phyloP scores from a whole-genome alignment of 2,113 vertebrate species.

The Heloderma charlesbogerti region DNA sequence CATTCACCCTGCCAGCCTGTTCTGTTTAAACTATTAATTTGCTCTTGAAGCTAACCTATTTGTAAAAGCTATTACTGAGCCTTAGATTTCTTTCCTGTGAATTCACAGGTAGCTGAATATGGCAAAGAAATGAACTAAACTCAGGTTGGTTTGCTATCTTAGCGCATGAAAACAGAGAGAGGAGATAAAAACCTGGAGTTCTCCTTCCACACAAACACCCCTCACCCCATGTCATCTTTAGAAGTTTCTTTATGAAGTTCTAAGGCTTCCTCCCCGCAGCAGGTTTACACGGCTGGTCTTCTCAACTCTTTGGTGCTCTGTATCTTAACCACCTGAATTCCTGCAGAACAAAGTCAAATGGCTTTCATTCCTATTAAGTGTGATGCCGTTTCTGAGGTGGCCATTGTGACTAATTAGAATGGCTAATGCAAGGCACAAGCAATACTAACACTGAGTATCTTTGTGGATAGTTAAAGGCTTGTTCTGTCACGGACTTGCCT shows the following conservation, averaged over 20 bases:
- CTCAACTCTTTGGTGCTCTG: background rate
- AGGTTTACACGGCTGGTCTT: accelerated
- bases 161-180: background rate
- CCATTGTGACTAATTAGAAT: background rate
- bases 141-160: background rate
- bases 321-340: conserved; percentile 7
- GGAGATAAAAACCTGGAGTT: conserved; percentile 9
- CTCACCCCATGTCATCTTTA: background rate
- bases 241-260: conserved; percentile 25
- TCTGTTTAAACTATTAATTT: conserved; percentile 4
- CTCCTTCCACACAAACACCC: background rate
- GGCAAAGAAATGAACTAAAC: conserved; percentile 28
- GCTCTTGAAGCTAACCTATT: conserved; percentile 13
- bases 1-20: background rate
- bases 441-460: background rate
- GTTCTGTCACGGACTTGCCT: background rate
- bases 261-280: background rate
- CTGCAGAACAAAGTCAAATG: conserved; percentile 4
- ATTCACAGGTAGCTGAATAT: background rate
- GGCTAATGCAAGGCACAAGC: background rate
- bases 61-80: conserved; percentile 37
- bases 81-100: conserved; percentile 33
- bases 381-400: background rate
- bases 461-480: conserved; percentile 1
- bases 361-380: conserved; percentile 23